Evolutionary conservation across 2,888 invertebrate genomes (phyloP).

Genomic region (Cataglyphis rosenhaueri): DNA sequence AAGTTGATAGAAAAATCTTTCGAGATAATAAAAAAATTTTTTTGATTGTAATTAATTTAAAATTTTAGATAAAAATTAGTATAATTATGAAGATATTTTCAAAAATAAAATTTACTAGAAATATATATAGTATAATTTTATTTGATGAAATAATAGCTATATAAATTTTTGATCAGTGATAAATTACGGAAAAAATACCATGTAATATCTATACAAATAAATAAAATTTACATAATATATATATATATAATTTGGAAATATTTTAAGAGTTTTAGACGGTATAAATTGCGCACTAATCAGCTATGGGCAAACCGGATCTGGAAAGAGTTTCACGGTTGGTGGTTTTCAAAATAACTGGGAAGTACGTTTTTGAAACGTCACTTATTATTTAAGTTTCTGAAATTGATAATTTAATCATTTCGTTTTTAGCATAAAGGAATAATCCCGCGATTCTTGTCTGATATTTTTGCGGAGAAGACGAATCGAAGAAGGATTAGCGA

Average conservation of each 20-base stretch:
- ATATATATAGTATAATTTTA: background rate
- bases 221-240: background rate
- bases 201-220: background rate
- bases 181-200: background rate
- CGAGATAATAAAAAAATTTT: background rate
- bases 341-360: slow-evolving; percentile 74
- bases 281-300: slow-evolving; percentile 81
- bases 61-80: background rate
- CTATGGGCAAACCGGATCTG: slow-evolving; percentile 85
- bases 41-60: background rate
- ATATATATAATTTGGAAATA: background rate
- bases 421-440: slow-evolving; percentile 84
- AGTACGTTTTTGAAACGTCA: slow-evolving; percentile 55
- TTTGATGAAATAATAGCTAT: background rate
- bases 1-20: background rate
- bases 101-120: background rate
- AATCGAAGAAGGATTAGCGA: slow-evolving; percentile 75
- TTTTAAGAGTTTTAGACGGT: slow-evolving; percentile 81
- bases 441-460: slow-evolving; percentile 82
- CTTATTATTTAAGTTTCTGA: background rate
- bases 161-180: background rate
- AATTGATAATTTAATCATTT: slow-evolving; percentile 1
- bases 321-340: slow-evolving; percentile 74
- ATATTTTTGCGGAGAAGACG: slow-evolving; percentile 80
- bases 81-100: background rate